Conservation (phyloP, 2,113 vertebrate species). For the Onychostruthus taczanowskii region DNA sequence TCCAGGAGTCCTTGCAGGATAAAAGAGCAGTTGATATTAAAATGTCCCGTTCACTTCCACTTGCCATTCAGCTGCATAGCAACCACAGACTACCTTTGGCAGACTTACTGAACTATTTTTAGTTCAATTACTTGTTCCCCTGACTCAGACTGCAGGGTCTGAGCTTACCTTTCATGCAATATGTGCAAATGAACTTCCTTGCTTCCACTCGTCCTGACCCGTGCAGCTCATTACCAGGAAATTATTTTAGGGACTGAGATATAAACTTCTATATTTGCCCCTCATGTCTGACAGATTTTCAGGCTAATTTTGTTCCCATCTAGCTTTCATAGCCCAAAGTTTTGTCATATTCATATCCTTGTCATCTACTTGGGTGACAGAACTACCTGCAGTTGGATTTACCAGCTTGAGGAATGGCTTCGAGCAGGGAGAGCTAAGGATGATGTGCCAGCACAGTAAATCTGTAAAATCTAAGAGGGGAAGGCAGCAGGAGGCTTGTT, state of each 20-base stretch:
- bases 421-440: neutral
- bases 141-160: slow-evolving; percentile 32
- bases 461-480: neutral
- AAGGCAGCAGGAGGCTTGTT: slow-evolving; percentile 6
- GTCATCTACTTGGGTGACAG: neutral
- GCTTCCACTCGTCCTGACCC: neutral
- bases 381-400: slow-evolving; percentile 21
- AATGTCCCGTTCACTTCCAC: neutral
- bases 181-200: neutral
- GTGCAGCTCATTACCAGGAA: neutral
- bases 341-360: neutral
- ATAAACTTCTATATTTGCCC: neutral
- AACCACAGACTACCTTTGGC: slow-evolving; percentile 5
- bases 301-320: neutral
- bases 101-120: slow-evolving; percentile 45
- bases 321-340: neutral
- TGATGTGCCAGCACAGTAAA: neutral
- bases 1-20: neutral
- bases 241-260: neutral
- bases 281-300: neutral
- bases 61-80: slow-evolving; percentile 46
- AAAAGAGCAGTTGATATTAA: neutral
- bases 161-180: slow-evolving; percentile 10
- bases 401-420: neutral
- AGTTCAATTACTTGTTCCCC: slow-evolving; percentile 36